Evolutionary conservation across 2,113 vertebrate species (phyloP), one percentile per base, ranked within the genome.

Genomic region (Albula glossodonta): DNA sequence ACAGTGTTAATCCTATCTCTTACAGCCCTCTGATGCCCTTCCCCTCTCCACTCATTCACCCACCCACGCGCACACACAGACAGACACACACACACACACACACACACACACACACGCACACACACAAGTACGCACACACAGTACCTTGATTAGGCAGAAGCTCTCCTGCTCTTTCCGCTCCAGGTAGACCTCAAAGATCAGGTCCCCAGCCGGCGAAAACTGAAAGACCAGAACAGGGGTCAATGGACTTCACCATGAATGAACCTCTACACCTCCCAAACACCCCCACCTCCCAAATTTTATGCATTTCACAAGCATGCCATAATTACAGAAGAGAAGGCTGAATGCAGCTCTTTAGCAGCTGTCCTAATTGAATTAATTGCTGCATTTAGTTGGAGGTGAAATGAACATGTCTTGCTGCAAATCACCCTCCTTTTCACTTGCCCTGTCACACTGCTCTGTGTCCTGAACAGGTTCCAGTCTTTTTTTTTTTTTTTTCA

Each of bases 171-270:
- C 95, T 87, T 95, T 98, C 90, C 93, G 97, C 92, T 97, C 97
- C 90, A 99, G 95, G 2, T 96, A 99, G n/a, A 98, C 97, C 93
- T 99, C 98, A 87, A 99, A 97, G 90, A 99, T 95, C 93, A 99
- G 90, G 92, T 99, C 98, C 89, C 97, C 98, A 89, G 97, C 97
- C 86, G 98, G 98, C 77, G 96, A 97, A 92, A 98, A 97, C 98
- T 99, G 88, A 53, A 92, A 10, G 87, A 89, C 41, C 74, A 87
- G 84, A 31, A 41, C 81, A 89, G 80, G 31, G 31, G 51, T 15
- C 56, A 50, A 78, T 31, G 22, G 57, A 25, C 63, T 82, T 52
- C 1, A 77, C 51, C n/a, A 48, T 15, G 49, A 49, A 70, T 5
- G 49, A 22, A 51, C 51, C 50, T 81, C 52, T 19, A 81, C 52